Percentiles rank a stretch among this genome's conserved stretches.
Evolutionary conservation across 1,140 invertebrate genomes (phyloP).

Genomic region (Heliconius hewitsoni): DNA sequence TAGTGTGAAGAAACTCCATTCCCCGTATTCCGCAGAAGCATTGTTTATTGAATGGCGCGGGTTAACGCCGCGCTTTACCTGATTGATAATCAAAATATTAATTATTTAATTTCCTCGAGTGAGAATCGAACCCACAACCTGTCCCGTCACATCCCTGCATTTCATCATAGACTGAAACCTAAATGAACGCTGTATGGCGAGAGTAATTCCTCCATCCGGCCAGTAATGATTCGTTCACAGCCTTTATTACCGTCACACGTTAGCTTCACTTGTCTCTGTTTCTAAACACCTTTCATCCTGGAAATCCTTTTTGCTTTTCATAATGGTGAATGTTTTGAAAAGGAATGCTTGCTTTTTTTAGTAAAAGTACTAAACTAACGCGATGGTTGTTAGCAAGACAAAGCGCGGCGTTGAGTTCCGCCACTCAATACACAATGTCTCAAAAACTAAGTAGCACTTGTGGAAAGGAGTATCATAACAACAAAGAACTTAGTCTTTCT

Average conservation of each 20-base stretch:
- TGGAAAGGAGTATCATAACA: too few species aligned
- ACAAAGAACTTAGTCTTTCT: too few species aligned
- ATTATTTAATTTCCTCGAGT: too few species aligned
- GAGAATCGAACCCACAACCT: too few species aligned
- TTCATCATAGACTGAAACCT: neutral
- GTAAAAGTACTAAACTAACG: too few species aligned
- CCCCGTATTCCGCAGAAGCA: too few species aligned
- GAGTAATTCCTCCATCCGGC: neutral
- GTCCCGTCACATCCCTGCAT: neutral
- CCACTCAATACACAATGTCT: neutral
- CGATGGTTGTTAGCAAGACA: too few species aligned
- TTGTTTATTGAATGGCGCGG: too few species aligned
- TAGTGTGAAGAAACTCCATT: too few species aligned
- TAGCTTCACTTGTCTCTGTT: neutral
- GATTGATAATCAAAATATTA: too few species aligned
- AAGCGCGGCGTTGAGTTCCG: too few species aligned
- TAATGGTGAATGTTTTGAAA: neutral
- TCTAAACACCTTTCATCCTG: conserved; percentile 5
- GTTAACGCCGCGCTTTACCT: too few species aligned
- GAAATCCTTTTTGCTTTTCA: neutral
- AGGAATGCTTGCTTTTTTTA: neutral
- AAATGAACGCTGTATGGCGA: neutral
- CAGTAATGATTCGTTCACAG: conserved; percentile 2
- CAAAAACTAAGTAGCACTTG: neutral
- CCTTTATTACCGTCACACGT: neutral